These are phyloP conservation scores for Stictonetta naevosa DNA, from an alignment of 2,113 vertebrate species.

Conservation along the genomic window DNA sequence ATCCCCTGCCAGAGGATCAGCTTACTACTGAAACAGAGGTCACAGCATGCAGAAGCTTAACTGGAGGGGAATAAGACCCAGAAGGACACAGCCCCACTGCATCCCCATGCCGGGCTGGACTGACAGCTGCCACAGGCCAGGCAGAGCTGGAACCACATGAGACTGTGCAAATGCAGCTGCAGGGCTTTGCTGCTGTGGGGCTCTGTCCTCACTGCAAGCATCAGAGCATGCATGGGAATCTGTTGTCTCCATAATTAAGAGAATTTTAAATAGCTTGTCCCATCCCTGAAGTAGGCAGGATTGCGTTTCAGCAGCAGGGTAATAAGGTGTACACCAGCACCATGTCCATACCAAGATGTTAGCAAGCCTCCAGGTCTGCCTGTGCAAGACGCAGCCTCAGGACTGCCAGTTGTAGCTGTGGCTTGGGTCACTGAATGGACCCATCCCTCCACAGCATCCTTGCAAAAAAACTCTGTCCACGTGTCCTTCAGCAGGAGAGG, in stretches of 20 bases:
- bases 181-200: background rate
- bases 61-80: background rate
- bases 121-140: background rate
- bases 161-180: accelerated
- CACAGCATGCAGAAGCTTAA: constrained; percentile 7
- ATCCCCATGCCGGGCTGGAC: background rate
- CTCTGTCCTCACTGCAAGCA: background rate
- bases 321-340: background rate
- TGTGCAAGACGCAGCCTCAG: background rate
- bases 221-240: background rate
- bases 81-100: background rate
- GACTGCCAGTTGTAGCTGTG: background rate
- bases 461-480: accelerated
- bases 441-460: accelerated
- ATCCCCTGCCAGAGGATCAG: background rate
- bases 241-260: background rate
- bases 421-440: background rate
- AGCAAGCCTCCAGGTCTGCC: background rate
- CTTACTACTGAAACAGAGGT: background rate
- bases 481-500: background rate
- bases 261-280: background rate
- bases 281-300: background rate
- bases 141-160: accelerated
- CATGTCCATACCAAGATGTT: background rate
- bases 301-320: background rate